Conservation (phyloP, 1,140 invertebrate genomes). For the Drosophila ercepeae region DNA sequence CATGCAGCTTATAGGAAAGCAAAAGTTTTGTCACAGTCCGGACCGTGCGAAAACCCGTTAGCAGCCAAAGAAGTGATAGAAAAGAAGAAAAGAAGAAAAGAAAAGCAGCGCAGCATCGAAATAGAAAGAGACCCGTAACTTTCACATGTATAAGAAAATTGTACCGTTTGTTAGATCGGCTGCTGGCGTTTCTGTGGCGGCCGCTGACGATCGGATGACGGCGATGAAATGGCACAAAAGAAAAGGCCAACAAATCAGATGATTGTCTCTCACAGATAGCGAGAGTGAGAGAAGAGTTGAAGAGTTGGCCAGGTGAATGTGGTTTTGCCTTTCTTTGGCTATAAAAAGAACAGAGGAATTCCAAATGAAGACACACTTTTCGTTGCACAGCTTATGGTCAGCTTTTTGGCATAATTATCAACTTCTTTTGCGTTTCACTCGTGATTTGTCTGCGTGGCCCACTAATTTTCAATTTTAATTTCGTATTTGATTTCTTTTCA, state of each 20-base stretch:
- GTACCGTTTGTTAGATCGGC: conserved; percentile 58
- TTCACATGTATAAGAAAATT: conserved; percentile 67
- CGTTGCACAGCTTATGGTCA: conserved; percentile 10
- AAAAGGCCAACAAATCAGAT: conserved; percentile 31
- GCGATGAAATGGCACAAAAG: conserved; percentile 56
- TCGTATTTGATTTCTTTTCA: conserved; percentile 71
- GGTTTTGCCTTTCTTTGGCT: neutral
- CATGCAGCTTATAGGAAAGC: conserved; percentile 55
- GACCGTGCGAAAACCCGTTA: conserved; percentile 59
- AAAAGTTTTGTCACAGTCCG: conserved; percentile 60
- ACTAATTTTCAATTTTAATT: conserved; percentile 53
- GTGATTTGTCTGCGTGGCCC: conserved; percentile 61
- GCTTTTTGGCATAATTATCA: conserved; percentile 20
- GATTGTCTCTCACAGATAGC: conserved; percentile 44
- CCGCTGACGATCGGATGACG: conserved; percentile 25
- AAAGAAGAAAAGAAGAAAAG: conserved; percentile 41
- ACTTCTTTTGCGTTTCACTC: conserved; percentile 23
- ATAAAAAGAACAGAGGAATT: conserved; percentile 14
- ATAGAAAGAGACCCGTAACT: conserved; percentile 68
- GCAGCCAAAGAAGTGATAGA: conserved; percentile 45
- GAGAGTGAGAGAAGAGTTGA: conserved; percentile 50
- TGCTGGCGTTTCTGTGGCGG: conserved; percentile 10
- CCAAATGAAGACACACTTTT: conserved; percentile 50
- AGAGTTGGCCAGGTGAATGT: conserved; percentile 29
- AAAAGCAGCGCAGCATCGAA: conserved; percentile 47